Conservation (phyloP, 2,888 invertebrate genomes). For the Cephus pygmeus region DNA sequence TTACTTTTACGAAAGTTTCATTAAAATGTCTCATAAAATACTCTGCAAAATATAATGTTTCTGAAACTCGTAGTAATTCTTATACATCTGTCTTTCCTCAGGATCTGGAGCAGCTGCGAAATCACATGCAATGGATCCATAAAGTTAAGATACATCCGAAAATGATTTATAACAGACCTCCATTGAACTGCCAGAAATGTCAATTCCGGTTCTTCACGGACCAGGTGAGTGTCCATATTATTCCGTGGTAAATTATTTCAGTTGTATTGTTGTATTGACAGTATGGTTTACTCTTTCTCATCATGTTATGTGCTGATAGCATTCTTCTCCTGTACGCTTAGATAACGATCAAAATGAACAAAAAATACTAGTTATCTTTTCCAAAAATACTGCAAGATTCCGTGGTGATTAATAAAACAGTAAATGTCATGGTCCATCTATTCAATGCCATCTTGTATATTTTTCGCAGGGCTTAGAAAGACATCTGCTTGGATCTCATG, state of each 20-base stretch:
- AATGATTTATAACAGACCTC: constrained; percentile 95
- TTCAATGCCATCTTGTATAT: neutral
- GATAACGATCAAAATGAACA: too few relatives aligned
- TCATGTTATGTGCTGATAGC: too few relatives aligned
- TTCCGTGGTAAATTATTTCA: constrained; percentile 1
- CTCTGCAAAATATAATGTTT: neutral
- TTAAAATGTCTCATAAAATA: neutral
- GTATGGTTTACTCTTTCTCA: too few relatives aligned
- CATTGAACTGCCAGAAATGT: constrained; percentile 95
- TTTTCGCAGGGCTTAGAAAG: constrained; percentile 86
- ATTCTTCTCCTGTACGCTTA: too few relatives aligned
- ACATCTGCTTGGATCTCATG: constrained; percentile 93
- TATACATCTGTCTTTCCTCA: constrained; percentile 33
- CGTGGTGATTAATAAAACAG: too few relatives aligned
- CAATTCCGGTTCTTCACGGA: constrained; percentile 97
- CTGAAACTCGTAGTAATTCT: too few relatives aligned
- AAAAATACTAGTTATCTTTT: neutral
- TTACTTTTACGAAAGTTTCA: constrained; percentile 2
- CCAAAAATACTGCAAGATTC: too few relatives aligned
- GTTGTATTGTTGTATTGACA: neutral
- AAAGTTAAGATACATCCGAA: constrained; percentile 96
- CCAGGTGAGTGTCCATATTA: constrained; percentile 55
- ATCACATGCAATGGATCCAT: constrained; percentile 98
- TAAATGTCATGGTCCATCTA: too few relatives aligned
- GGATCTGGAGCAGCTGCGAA: constrained; percentile 91